A percentile compares a stretch with the other conserved stretches of the same genome.
phyloP scores from a whole-genome alignment of 2,888 invertebrate species.

The Lasiommata megera region DNA sequence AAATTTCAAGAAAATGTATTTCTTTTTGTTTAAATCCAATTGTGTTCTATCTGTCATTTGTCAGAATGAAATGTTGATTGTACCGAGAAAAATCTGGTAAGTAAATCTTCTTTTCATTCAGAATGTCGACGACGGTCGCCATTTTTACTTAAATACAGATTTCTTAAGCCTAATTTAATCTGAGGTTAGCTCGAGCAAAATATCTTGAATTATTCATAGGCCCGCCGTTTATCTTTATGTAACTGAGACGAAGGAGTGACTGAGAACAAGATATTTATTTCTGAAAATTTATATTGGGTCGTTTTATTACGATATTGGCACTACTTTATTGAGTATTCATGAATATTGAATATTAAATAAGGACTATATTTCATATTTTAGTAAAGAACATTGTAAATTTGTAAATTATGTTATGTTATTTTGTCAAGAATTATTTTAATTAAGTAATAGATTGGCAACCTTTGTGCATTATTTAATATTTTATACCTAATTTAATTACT shows the following conservation, averaged over 20 bases:
- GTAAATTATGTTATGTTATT: no score
- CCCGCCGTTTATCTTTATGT: slow-evolving; percentile 3
- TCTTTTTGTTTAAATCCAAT: background rate
- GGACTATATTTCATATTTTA: no score
- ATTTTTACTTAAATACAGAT: background rate
- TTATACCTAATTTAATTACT: no score
- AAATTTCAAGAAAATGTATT: no score
- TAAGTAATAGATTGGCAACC: no score
- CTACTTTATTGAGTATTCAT: slow-evolving; percentile 1
- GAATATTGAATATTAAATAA: background rate
- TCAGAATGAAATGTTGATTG: background rate
- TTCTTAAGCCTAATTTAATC: slow-evolving; percentile 8
- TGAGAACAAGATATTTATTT: slow-evolving; percentile 7
- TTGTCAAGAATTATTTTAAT: no score
- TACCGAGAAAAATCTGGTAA: background rate
- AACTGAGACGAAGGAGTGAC: slow-evolving; percentile 1
- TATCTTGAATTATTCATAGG: slow-evolving; percentile 10
- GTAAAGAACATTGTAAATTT: no score
- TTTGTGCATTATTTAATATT: no score
- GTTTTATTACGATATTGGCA: background rate
- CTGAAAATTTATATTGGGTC: background rate
- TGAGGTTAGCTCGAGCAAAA: background rate
- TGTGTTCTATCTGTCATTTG: background rate
- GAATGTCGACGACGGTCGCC: background rate
- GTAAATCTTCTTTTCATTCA: background rate